A percentile compares a stretch with the other conserved stretches of the same genome.
Evolutionary conservation across 2,797 vertebrate genomes (phyloP).

Genomic region (Chloroceryle inda): DNA sequence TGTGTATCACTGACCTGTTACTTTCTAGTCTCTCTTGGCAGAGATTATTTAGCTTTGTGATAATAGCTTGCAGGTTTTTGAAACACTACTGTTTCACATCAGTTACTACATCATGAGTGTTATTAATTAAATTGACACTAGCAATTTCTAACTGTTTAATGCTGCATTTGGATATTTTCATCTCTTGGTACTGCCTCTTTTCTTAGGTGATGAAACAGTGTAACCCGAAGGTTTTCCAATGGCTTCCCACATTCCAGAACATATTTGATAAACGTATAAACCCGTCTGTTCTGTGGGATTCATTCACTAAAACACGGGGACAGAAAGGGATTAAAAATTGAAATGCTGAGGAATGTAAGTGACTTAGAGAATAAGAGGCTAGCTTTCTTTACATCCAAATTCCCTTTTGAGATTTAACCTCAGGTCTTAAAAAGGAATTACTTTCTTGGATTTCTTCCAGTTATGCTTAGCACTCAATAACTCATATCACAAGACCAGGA

Average conservation of each 20-base stretch:
- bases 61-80: slow-evolving; percentile 41
- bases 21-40: slow-evolving; percentile 4
- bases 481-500: slow-evolving; percentile 26
- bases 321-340: slow-evolving; percentile 49
- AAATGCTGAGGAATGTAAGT: slow-evolving; percentile 30
- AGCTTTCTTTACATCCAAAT: not conserved
- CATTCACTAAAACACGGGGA: not conserved
- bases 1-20: not conserved
- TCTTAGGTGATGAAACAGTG: not conserved
- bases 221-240: not conserved
- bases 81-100: slow-evolving; percentile 41
- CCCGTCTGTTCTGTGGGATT: not conserved
- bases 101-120: not conserved
- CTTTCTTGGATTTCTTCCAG: slow-evolving; percentile 16
- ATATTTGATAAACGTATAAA: not conserved
- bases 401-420: slow-evolving; percentile 44
- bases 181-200: not conserved
- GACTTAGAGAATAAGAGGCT: not conserved
- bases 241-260: not conserved
- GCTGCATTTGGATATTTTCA: not conserved
- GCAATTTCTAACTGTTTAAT: not conserved
- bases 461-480: slow-evolving; percentile 21
- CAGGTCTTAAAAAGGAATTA: slow-evolving; percentile 48
- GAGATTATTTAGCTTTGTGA: slow-evolving; percentile 26
- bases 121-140: not conserved